Evolutionary conservation across 1,140 invertebrate genomes (phyloP).

Genomic region (Bombus turneri): DNA sequence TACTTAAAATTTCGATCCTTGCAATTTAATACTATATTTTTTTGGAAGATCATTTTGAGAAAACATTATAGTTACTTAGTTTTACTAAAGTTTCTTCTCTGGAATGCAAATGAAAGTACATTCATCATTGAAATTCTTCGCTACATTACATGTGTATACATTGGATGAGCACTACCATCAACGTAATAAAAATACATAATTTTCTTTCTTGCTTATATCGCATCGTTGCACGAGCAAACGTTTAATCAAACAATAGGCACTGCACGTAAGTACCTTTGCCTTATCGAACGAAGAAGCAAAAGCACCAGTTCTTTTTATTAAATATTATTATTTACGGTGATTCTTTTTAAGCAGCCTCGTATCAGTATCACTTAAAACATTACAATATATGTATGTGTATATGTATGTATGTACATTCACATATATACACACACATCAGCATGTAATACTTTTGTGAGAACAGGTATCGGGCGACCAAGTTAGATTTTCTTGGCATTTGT

Average conservation of each 20-base stretch:
- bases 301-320: slow-evolving; percentile 72
- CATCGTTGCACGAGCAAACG: slow-evolving; percentile 65
- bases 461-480: slow-evolving; percentile 53
- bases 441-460: slow-evolving; percentile 59
- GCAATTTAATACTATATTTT: slow-evolving; percentile 52
- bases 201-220: slow-evolving; percentile 55
- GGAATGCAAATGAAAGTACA: slow-evolving; percentile 67
- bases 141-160: slow-evolving; percentile 61
- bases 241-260: slow-evolving; percentile 72
- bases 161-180: slow-evolving; percentile 60
- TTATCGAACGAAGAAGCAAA: slow-evolving; percentile 72
- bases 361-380: slow-evolving; percentile 65
- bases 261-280: slow-evolving; percentile 72
- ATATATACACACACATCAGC: slow-evolving; percentile 20
- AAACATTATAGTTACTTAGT: slow-evolving; percentile 39
- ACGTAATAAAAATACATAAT: slow-evolving; percentile 72
- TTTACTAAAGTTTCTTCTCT: slow-evolving; percentile 45
- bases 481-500: slow-evolving; percentile 29
- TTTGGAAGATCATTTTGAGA: slow-evolving; percentile 65
- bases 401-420: neutral
- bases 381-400: slow-evolving; percentile 26
- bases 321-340: slow-evolving; percentile 53
- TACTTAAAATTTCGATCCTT: slow-evolving; percentile 20
- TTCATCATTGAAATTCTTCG: slow-evolving; percentile 46
- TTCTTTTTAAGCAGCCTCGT: slow-evolving; percentile 54